Conservation (phyloP, 2,113 vertebrate genomes). For the Triplophysa tibetana region DNA sequence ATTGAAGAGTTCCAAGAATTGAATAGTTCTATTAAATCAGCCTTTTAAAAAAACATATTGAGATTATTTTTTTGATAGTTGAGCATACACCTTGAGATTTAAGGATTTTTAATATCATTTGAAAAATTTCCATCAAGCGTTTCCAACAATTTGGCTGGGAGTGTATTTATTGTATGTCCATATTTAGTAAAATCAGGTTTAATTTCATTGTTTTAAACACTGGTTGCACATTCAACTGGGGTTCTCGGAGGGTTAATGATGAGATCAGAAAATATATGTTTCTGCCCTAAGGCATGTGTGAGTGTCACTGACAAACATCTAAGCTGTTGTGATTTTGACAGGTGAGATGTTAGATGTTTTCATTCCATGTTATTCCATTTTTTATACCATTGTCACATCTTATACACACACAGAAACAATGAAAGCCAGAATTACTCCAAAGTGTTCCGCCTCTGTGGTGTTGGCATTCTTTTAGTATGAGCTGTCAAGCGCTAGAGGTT, state of each 20-base stretch:
- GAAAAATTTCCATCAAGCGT: too few relatives aligned
- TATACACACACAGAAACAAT: slow-evolving; percentile 25
- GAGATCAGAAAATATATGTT: not conserved
- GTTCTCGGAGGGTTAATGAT: not conserved
- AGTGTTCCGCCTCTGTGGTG: slow-evolving; percentile 36
- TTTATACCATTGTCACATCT: slow-evolving; percentile 33
- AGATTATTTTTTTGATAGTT: too few relatives aligned
- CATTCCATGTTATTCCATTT: not conserved
- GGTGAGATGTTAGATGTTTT: slow-evolving; percentile 17
- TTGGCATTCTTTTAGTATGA: slow-evolving; percentile 39
- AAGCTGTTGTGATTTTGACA: not conserved
- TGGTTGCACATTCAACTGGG: not conserved
- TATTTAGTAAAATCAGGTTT: not conserved
- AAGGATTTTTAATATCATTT: too few relatives aligned
- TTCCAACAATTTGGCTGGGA: not conserved
- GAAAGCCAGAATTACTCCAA: slow-evolving; percentile 27
- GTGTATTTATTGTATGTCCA: not conserved
- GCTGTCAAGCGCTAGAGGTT: slow-evolving; percentile 52
- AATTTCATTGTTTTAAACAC: too few relatives aligned
- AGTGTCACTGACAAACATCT: not conserved
- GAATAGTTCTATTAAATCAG: too few relatives aligned
- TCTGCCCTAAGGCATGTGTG: not conserved
- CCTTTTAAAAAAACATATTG: too few relatives aligned
- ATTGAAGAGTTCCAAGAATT: too few relatives aligned
- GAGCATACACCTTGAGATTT: too few relatives aligned